A percentile compares a stretch with the other conserved stretches of the same genome.
Evolutionary conservation across 2,888 invertebrate species (phyloP).

Genomic region (Apotomis betuletana): DNA sequence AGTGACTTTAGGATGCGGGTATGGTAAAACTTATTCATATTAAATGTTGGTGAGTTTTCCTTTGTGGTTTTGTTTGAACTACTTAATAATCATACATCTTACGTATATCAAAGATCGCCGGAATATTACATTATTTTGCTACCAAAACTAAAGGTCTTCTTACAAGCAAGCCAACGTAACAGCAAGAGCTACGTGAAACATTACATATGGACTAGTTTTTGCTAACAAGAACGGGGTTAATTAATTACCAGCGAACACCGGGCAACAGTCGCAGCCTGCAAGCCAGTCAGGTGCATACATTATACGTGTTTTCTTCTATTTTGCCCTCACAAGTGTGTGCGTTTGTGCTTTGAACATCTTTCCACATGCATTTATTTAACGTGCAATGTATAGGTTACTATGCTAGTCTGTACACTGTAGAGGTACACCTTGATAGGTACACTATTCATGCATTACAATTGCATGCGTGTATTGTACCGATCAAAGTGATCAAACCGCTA

Average conservation of each 20-base stretch:
- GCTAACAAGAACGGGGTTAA: constrained; percentile 23
- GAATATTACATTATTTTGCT: background rate
- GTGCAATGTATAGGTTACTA: background rate
- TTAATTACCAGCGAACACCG: constrained; percentile 32
- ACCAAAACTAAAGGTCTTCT: background rate
- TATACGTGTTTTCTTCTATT: constrained; percentile 25
- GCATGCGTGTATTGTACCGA: no score
- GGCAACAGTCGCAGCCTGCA: constrained; percentile 26
- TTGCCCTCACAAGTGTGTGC: constrained; percentile 1
- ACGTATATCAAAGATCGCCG: background rate
- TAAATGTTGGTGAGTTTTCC: background rate
- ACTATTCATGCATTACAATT: no score
- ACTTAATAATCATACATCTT: no score
- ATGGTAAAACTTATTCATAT: constrained; percentile 4
- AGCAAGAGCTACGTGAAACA: constrained; percentile 2
- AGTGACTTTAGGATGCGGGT: constrained; percentile 15
- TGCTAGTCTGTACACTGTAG: background rate
- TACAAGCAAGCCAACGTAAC: constrained; percentile 8
- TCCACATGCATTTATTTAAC: constrained; percentile 11
- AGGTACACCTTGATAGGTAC: no score
- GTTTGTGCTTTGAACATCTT: constrained; percentile 3
- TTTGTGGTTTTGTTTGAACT: no score
- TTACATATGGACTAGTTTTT: constrained; percentile 24
- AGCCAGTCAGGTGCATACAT: constrained; percentile 35
- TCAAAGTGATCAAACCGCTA: no score